A percentile compares a stretch with the other conserved stretches of the same genome.
Evolutionary conservation across 2,797 vertebrate genomes (phyloP).

Genomic region (Botia almorhae): DNA sequence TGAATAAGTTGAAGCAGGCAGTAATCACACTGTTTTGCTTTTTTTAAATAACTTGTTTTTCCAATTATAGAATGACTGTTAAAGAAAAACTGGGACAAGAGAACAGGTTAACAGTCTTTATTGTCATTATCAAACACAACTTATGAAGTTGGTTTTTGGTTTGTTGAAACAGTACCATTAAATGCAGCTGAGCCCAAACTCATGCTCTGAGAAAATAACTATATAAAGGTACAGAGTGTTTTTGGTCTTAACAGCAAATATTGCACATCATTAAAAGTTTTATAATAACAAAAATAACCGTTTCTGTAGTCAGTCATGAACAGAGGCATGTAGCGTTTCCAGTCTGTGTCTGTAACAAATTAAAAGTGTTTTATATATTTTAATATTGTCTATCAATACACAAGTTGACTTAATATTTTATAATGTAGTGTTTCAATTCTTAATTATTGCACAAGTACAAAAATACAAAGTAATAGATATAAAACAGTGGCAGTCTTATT

Average conservation of each 20-base stretch:
- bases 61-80: neutral
- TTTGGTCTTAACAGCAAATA: slow-evolving; percentile 5
- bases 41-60: neutral
- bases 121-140: neutral
- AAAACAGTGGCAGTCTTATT: slow-evolving; percentile 15
- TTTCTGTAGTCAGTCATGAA: too few species aligned
- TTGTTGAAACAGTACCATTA: neutral
- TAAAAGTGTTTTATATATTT: too few species aligned
- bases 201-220: neutral
- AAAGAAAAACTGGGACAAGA: neutral
- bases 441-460: neutral
- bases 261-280: slow-evolving; percentile 1
- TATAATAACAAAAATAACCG: neutral
- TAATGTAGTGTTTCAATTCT: neutral
- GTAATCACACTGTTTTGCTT: neutral
- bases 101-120: slow-evolving; percentile 8
- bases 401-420: neutral
- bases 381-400: neutral
- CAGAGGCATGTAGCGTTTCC: too few species aligned
- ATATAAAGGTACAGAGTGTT: neutral
- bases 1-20: neutral
- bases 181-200: neutral
- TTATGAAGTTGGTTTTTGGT: neutral
- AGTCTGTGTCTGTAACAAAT: too few species aligned
- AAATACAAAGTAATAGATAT: slow-evolving; percentile 9